Evolutionary conservation across 1,140 invertebrate species (phyloP).

Genomic region (Diachasmimorpha longicaudata): DNA sequence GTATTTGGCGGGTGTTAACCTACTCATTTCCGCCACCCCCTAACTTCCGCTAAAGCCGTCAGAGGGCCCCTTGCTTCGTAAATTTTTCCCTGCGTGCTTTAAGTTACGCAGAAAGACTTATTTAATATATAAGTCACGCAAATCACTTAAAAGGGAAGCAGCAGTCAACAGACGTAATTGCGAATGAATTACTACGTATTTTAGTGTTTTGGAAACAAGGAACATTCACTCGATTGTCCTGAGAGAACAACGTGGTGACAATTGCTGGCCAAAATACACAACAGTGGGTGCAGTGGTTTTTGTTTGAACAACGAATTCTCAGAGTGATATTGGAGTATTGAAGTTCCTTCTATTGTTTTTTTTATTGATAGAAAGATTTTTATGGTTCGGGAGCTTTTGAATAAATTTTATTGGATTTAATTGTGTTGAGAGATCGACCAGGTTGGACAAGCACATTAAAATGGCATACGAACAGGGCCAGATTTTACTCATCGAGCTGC

Average conservation of each 20-base stretch:
- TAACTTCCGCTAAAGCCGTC: background rate
- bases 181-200: background rate
- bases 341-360: background rate
- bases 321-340: background rate
- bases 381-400: background rate
- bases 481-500: conserved; percentile 64
- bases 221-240: background rate
- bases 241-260: background rate
- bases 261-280: background rate
- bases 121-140: background rate
- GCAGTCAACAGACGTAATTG: background rate
- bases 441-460: background rate
- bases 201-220: background rate
- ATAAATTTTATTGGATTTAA: background rate
- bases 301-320: background rate
- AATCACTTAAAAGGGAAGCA: background rate
- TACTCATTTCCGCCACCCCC: background rate
- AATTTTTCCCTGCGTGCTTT: background rate
- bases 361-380: background rate
- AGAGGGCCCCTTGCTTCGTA: background rate
- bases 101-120: background rate
- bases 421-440: background rate
- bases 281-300: background rate
- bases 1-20: background rate
- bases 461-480: background rate